These are phyloP conservation scores for Gymnarchus niloticus DNA, from an alignment of 2,113 vertebrate genomes.

Conservation along the genomic window DNA sequence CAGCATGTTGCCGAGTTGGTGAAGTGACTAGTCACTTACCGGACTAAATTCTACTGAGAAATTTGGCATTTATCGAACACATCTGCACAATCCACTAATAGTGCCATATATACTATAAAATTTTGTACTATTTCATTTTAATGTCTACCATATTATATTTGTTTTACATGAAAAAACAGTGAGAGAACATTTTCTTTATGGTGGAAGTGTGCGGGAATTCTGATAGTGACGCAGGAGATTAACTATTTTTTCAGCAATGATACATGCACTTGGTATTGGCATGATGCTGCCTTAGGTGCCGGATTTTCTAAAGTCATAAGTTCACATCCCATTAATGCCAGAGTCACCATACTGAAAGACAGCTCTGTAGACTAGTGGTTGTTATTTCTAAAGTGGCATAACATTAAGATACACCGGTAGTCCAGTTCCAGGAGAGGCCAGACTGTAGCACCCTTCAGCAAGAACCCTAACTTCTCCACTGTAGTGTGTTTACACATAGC, in stretches of 20 bases:
- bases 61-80: background rate
- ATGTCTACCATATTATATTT: background rate
- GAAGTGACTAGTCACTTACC: background rate
- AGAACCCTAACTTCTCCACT: background rate
- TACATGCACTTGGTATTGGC: background rate
- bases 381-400: background rate
- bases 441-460: background rate
- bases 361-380: background rate
- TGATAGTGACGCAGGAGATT: background rate
- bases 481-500: background rate
- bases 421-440: background rate
- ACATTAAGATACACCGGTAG: background rate
- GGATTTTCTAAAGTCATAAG: background rate
- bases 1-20: background rate
- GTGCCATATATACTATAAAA: background rate
- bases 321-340: background rate
- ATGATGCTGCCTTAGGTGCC: background rate
- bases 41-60: background rate
- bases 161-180: background rate
- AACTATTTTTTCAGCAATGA: background rate
- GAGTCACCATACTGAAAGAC: background rate
- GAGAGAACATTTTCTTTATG: background rate
- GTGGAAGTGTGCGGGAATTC: background rate
- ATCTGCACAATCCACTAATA: background rate
- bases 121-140: background rate